Base-by-base conservation (phyloP, 2,888 invertebrate genomes). In the Pollenia amentaria region DNA sequence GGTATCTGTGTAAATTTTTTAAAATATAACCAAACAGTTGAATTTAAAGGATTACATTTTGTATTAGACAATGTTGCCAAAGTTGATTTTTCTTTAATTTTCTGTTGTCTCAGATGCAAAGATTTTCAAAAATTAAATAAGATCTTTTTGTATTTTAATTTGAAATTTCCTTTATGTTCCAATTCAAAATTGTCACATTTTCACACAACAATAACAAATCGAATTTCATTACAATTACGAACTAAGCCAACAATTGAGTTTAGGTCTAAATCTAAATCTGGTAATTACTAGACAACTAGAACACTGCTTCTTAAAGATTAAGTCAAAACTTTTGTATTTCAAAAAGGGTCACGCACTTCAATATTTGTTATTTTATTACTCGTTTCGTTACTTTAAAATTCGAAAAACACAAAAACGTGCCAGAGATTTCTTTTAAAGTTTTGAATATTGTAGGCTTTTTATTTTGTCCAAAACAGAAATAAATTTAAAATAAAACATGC, bases 331-430 rank as follows among this genome's bases (percentile, higher is more conserved):
- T 62, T 21, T 73, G 8, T 40, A 42, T 64, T 21, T 7, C 21
- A 11, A 67, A 67, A 53, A 57, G 53, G 65, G 67, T 69, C 81
- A 81, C 60, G 48, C 60, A 46, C 48, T 57, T 12, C 42, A 48
- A 21, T 67, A 42, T 53, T 16, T 65, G 57, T 65, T 72, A 1
- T 38, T 48, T 53, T 40, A 38, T 10, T 14, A 69, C 69, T 81
- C 40, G 46, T 73, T 70, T n/a, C n/a, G 18, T 64, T 80, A 55
- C 53, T 29, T 48, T 67, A 48, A 21, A 75, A 57, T 57, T 53
- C 18, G 1, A 48, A 57, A 64, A 64, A 21, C 4, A 46, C 3
- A 42, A 38, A 80, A 72, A 72, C 72, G 72, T 72, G 72, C 51
- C 53, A 64, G 12, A 46, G 62, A 53, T 80, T 72, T 79, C 38